Conservation (phyloP, 2,888 invertebrate species). For the Gymnosoma rotundatum region DNA sequence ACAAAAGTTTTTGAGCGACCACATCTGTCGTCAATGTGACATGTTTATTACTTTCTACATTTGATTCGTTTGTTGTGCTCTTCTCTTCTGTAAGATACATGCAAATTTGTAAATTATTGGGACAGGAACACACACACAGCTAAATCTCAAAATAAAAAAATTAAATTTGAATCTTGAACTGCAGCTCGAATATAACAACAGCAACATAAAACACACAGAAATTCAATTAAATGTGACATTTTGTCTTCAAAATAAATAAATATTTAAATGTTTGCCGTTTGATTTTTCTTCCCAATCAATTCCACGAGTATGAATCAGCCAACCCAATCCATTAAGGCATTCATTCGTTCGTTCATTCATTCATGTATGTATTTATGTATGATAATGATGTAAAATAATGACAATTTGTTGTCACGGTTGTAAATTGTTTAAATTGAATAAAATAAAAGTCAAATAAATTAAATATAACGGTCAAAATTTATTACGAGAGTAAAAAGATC, state of each 20-base stretch:
- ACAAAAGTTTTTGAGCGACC: slow-evolving; percentile 65
- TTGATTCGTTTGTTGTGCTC: slow-evolving; percentile 45
- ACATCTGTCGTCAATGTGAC: slow-evolving; percentile 71
- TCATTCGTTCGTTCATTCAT: slow-evolving; percentile 12
- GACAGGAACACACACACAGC: slow-evolving; percentile 54
- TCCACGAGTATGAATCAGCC: slow-evolving; percentile 16
- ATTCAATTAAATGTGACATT: slow-evolving; percentile 76
- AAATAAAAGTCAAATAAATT: slow-evolving; percentile 50
- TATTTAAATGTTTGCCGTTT: slow-evolving; percentile 62
- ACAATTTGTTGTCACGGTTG: slow-evolving; percentile 63
- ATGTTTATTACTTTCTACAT: slow-evolving; percentile 72
- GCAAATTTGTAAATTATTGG: slow-evolving; percentile 70
- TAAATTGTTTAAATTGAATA: slow-evolving; percentile 58
- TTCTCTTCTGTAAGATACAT: slow-evolving; percentile 50
- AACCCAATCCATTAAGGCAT: slow-evolving; percentile 13
- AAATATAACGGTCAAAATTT: slow-evolving; percentile 43
- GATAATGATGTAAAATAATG: slow-evolving; percentile 67
- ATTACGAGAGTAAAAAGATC: slow-evolving; percentile 15
- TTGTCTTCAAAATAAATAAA: slow-evolving; percentile 65
- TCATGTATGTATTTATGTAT: neutral
- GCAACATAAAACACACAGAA: slow-evolving; percentile 72
- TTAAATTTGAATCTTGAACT: slow-evolving; percentile 10
- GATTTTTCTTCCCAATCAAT: slow-evolving; percentile 45
- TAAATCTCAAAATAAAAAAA: slow-evolving; percentile 16
- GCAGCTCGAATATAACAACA: slow-evolving; percentile 16